Evolutionary conservation across 2,113 vertebrate genomes (phyloP).

Genomic region (Eurystomus gularis): DNA sequence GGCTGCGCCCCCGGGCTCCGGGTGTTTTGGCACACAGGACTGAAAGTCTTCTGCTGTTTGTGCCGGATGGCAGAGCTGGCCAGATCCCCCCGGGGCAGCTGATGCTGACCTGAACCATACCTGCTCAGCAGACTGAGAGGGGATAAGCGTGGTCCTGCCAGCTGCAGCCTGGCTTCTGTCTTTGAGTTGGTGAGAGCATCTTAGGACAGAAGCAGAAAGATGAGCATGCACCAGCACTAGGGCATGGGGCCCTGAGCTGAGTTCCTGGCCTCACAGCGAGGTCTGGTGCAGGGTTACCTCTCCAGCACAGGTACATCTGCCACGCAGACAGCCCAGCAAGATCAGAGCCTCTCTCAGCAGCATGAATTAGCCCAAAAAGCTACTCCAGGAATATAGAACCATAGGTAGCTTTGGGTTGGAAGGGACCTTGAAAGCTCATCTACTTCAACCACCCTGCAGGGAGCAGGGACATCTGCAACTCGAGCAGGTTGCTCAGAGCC

Average conservation of each 20-base stretch:
- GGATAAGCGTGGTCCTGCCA: not conserved
- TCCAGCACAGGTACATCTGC: not conserved
- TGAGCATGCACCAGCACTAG: not conserved
- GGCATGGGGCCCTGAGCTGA: rapidly evolving
- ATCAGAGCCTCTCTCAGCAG: not conserved
- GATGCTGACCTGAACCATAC: not conserved
- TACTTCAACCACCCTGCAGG: not conserved
- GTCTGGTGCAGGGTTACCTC: too few species aligned
- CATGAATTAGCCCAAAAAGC: not conserved
- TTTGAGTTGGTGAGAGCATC: not conserved
- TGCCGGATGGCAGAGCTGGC: rapidly evolving
- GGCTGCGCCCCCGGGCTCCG: not conserved
- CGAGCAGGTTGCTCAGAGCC: not conserved
- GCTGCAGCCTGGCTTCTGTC: not conserved
- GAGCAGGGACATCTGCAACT: not conserved
- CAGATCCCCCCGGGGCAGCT: rapidly evolving
- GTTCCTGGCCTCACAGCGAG: too few species aligned
- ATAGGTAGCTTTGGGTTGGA: not conserved
- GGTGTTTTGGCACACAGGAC: not conserved
- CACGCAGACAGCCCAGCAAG: not conserved
- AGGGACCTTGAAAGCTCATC: not conserved
- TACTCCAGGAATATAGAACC: not conserved
- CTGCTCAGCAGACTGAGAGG: not conserved
- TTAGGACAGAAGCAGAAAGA: not conserved
- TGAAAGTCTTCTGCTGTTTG: not conserved